These are phyloP conservation scores for Magallana gigas DNA, from an alignment of 1,140 invertebrate genomes.

Conservation along the genomic window DNA sequence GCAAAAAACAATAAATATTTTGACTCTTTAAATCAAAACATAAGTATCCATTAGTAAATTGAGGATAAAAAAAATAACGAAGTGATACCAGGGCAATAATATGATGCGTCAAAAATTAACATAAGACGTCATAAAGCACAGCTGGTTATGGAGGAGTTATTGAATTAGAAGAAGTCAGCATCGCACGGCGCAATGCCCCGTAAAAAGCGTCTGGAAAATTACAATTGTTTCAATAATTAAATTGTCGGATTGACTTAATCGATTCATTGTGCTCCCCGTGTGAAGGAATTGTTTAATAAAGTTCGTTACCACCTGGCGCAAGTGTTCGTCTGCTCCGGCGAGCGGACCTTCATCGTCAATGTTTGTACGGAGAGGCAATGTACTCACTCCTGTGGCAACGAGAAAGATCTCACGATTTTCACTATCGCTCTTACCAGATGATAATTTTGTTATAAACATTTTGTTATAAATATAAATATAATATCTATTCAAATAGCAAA, in stretches of 20 bases:
- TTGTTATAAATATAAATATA: too few species aligned
- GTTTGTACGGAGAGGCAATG: too few species aligned
- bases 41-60: not conserved
- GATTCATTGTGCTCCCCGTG: conserved; percentile 12
- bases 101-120: not conserved
- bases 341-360: too few species aligned
- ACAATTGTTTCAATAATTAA: conserved; percentile 5
- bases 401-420: too few species aligned
- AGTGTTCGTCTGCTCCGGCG: not conserved
- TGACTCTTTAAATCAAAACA: not conserved
- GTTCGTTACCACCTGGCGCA: conserved; percentile 25
- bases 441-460: too few species aligned
- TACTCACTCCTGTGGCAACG: too few species aligned
- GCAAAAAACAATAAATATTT: too few species aligned
- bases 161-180: not conserved
- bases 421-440: too few species aligned
- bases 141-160: not conserved
- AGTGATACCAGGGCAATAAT: not conserved
- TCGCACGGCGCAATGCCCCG: not conserved
- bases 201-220: conserved; percentile 1
- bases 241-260: conserved; percentile 15
- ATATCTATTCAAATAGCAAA: too few species aligned
- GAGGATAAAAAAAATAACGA: not conserved
- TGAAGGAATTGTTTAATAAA: conserved; percentile 22
- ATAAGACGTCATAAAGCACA: not conserved